Conservation (phyloP, 2,888 invertebrate genomes). For the Brenthis ino region DNA sequence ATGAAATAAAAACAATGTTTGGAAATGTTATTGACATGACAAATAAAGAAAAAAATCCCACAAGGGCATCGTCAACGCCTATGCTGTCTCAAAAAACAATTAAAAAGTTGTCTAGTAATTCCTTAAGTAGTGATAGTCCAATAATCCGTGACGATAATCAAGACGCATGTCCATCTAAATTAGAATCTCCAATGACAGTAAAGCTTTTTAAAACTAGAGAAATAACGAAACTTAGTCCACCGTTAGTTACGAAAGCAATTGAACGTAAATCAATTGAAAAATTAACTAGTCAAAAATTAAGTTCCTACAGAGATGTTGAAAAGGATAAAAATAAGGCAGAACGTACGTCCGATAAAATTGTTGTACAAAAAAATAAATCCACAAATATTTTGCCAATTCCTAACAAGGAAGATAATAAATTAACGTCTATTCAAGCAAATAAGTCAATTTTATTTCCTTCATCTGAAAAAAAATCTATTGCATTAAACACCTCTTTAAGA, state of each 20-base stretch:
- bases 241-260: slow-evolving; percentile 12
- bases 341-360: not conserved
- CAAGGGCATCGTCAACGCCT: not conserved
- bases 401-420: not conserved
- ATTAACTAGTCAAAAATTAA: slow-evolving; percentile 12
- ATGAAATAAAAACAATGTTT: slow-evolving; percentile 11
- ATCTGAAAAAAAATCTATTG: not conserved
- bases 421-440: not conserved
- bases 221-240: slow-evolving; percentile 17
- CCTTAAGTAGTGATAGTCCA: not conserved
- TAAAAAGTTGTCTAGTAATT: not conserved
- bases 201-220: slow-evolving; percentile 12
- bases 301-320: not conserved
- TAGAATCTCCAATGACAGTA: not conserved
- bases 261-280: slow-evolving; percentile 16
- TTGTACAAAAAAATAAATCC: too few relatives aligned
- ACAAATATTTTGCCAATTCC: too few relatives aligned
- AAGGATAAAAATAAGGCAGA: not conserved
- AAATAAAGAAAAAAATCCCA: slow-evolving; percentile 11
- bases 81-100: not conserved
- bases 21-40: slow-evolving; percentile 17
- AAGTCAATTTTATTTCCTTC: not conserved
- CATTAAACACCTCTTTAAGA: slow-evolving; percentile 8
- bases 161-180: not conserved
- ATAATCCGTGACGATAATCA: not conserved